phyloP scores from a whole-genome alignment of 2,797 vertebrate genomes.

The Yasuhikotakia modesta region DNA sequence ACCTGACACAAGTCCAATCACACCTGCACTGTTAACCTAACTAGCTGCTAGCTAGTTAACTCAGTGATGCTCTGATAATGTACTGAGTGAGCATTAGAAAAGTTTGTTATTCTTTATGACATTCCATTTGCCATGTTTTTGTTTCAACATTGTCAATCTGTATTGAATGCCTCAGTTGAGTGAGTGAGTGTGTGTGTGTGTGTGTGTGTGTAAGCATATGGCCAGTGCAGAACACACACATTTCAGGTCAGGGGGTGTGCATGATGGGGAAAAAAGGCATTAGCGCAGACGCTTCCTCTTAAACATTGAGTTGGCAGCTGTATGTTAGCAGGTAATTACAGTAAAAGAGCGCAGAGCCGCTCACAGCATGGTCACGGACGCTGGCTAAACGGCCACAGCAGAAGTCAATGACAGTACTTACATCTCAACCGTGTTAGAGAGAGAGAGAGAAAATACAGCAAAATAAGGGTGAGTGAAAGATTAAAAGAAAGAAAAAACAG shows the following conservation, averaged over 20 bases:
- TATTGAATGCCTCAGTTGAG: slow-evolving; percentile 57
- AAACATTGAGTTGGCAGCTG: slow-evolving; percentile 32
- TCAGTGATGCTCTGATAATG: background rate
- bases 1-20: slow-evolving; percentile 11
- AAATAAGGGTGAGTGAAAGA: slow-evolving; percentile 37
- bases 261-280: slow-evolving; percentile 39
- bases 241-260: slow-evolving; percentile 43
- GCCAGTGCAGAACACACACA: slow-evolving; percentile 25
- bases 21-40: slow-evolving; percentile 5
- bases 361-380: slow-evolving; percentile 54
- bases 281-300: slow-evolving; percentile 44
- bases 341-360: slow-evolving; percentile 65
- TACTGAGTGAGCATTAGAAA: slow-evolving; percentile 29
- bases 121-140: slow-evolving; percentile 60
- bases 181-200: background rate
- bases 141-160: slow-evolving; percentile 67
- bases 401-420: slow-evolving; percentile 82
- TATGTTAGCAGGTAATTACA: slow-evolving; percentile 56
- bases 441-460: slow-evolving; percentile 25
- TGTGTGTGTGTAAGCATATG: slow-evolving; percentile 41
- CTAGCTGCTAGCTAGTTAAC: slow-evolving; percentile 10
- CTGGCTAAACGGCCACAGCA: slow-evolving; percentile 67
- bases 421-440: slow-evolving; percentile 59
- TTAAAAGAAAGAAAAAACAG: slow-evolving; percentile 28
- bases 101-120: slow-evolving; percentile 33